phyloP scores from a whole-genome alignment of 2,113 vertebrate genomes.

The Cichladusa arquata region DNA sequence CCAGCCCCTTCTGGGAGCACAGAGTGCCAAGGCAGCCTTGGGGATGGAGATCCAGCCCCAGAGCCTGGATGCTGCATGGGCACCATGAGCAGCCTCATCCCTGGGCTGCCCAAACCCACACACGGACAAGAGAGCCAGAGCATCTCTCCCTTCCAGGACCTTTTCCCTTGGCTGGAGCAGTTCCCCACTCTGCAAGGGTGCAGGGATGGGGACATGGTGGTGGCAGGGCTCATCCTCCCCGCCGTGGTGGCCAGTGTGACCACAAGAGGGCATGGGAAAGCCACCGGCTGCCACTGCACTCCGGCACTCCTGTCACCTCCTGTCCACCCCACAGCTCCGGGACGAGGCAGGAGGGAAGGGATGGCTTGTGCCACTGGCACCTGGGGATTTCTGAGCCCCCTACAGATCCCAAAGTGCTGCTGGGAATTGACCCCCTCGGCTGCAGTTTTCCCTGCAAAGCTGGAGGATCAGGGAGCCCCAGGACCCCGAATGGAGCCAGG shows the following conservation, averaged over 20 bases:
- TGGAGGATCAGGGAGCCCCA: fast-evolving
- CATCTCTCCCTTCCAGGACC: not conserved
- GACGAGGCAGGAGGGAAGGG: fast-evolving
- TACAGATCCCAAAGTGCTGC: fast-evolving
- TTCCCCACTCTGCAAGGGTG: fast-evolving
- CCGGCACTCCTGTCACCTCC: not conserved
- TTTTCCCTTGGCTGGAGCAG: not conserved
- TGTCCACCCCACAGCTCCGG: not conserved
- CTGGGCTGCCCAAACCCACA: not conserved
- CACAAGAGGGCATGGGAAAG: not conserved
- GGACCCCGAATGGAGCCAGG: not conserved
- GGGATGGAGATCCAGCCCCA: not conserved
- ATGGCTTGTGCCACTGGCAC: fast-evolving
- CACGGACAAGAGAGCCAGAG: not conserved
- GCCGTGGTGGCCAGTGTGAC: fast-evolving
- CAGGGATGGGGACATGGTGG: not conserved
- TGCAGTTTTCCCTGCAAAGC: not conserved
- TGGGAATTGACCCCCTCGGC: not conserved
- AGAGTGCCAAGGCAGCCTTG: fast-evolving
- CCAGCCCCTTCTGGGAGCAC: not conserved
- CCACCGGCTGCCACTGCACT: fast-evolving
- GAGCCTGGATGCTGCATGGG: fast-evolving
- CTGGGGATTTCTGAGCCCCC: not conserved
- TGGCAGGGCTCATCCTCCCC: not conserved
- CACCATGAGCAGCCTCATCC: not conserved